Base-by-base conservation (phyloP, 2,113 vertebrate genomes). In the Catharus minimus region DNA sequence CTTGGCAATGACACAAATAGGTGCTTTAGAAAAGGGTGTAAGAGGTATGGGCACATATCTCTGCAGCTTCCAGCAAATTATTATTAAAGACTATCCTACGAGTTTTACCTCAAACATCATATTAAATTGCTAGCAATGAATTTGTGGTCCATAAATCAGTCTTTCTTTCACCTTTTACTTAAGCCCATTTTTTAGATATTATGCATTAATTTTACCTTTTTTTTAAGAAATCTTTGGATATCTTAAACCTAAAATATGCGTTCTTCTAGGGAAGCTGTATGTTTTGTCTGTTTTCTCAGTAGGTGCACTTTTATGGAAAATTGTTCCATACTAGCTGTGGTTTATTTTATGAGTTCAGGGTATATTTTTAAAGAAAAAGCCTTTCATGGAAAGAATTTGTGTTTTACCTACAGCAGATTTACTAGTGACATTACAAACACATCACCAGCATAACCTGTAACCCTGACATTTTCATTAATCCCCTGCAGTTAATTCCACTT, bases 381-480 rank as follows among this genome's bases (percentile, higher is more conserved):
- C 26, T 89, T 93, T 66, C 0, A 1, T 49, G 58, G 91, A 92
- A 93, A 92, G 81, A 93, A 95, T 94, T 94, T 94, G 74, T 92
- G 66, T 89, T 92, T 82, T 89, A 82, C 58, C 78, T 93, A 85
- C 77, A 93, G 84, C 89, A 93, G 89, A 95, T 96, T 95, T 95
- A 95, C 84, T 85, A 36, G 67, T 87, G 84, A 82, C 91, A 73
- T 94, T 94, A 92, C 89, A 92, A 96, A 94, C 84, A 92, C 89
- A 94, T 92, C 91, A 95, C 50, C 53, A 91, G 78, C 66, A 85
- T 74, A 89, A 92, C 78, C 55, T 93, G 87, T 85, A 95, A 76
- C 66, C 71, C 89, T 94, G 95, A 93, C 92, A 95, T 95, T 95
- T 95, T 95, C 94, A 91, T 95, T 95, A 96, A 91, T 95, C 86